Percentiles rank a stretch among this genome's conserved stretches.
Conservation (phyloP, 2,113 vertebrate species). For the Xiphophorus maculatus region DNA sequence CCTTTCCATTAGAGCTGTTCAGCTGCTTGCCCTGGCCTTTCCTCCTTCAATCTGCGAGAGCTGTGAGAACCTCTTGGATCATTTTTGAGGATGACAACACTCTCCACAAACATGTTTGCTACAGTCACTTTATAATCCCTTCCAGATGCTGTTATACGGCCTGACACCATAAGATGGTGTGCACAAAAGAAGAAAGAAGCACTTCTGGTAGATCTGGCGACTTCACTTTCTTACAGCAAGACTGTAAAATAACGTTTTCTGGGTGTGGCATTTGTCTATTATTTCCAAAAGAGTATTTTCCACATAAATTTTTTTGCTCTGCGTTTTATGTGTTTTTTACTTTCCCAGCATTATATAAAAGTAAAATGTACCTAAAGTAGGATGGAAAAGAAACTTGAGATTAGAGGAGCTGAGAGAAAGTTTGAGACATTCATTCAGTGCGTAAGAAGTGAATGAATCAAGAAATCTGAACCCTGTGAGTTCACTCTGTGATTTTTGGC, state of each 20-base stretch:
- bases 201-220: not conserved
- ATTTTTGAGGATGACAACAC: not conserved
- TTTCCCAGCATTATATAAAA: not conserved
- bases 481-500: constrained; percentile 43
- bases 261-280: constrained; percentile 4
- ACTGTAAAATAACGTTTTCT: constrained; percentile 11
- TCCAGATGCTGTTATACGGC: not conserved
- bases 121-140: not conserved
- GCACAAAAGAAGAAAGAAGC: not conserved
- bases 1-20: not conserved
- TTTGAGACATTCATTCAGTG: not conserved
- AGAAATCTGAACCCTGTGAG: not conserved
- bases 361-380: too few species aligned
- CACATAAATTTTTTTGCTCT: constrained; percentile 4
- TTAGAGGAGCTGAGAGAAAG: too few species aligned
- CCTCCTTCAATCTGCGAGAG: not conserved
- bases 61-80: not conserved
- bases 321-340: not conserved
- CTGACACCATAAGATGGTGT: not conserved
- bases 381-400: not conserved
- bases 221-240: not conserved
- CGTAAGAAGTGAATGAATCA: not conserved
- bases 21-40: not conserved
- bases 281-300: not conserved
- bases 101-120: not conserved